Evolutionary conservation across 2,888 invertebrate genomes (phyloP).

Genomic region (Melikaiella ostensackeni): DNA sequence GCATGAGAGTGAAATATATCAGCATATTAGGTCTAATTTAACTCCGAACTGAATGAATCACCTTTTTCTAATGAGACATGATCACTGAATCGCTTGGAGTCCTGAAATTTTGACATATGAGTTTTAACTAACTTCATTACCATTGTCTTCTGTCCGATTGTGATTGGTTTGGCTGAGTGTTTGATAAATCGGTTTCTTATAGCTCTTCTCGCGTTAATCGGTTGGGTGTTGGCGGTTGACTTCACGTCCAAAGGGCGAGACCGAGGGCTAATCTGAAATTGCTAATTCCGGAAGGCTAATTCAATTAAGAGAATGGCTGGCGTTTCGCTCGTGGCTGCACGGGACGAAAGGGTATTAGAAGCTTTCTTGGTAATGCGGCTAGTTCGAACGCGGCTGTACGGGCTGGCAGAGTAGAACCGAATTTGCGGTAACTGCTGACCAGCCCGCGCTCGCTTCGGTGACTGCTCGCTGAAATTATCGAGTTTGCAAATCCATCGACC

Average conservation of each 20-base stretch:
- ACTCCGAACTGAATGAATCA: no score
- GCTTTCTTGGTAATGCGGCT: slow-evolving; percentile 56
- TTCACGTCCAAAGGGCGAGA: slow-evolving; percentile 45
- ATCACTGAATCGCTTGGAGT: no score
- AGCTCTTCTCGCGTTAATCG: slow-evolving; percentile 32
- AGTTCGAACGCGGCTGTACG: slow-evolving; percentile 52
- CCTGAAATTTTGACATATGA: no score
- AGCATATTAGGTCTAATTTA: no score
- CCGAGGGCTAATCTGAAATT: slow-evolving; percentile 70
- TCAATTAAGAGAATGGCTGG: slow-evolving; percentile 73
- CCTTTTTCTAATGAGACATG: no score
- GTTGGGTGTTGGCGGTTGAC: slow-evolving; percentile 28
- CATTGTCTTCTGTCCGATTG: background rate
- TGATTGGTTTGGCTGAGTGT: background rate
- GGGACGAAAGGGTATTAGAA: slow-evolving; percentile 58
- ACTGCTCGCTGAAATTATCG: slow-evolving; percentile 64
- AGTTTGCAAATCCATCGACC: slow-evolving; percentile 56
- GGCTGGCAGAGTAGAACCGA: slow-evolving; percentile 62
- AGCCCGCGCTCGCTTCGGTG: slow-evolving; percentile 61
- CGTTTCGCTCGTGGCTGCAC: slow-evolving; percentile 47
- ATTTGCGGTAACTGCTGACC: slow-evolving; percentile 73
- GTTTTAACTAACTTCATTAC: no score
- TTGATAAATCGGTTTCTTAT: slow-evolving; percentile 14
- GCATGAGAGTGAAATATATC: no score
- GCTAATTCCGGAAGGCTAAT: slow-evolving; percentile 74